Conservation (phyloP, 2,797 vertebrate genomes). For the Artibeus jamaicensis region DNA sequence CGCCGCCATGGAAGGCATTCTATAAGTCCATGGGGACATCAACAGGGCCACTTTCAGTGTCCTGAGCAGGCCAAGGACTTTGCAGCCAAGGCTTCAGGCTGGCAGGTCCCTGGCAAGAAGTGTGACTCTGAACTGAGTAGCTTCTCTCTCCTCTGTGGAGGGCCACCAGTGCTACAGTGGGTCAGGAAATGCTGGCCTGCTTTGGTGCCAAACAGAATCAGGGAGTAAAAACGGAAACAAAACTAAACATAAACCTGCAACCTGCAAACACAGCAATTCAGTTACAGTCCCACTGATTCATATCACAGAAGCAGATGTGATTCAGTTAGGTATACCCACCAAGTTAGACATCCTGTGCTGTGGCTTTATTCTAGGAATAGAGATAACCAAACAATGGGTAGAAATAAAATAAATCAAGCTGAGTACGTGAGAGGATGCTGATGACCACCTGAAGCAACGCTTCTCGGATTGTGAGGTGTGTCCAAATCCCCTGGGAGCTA, state of each 20-base stretch:
- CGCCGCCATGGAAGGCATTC: background rate
- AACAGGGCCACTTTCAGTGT: background rate
- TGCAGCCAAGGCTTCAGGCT: background rate
- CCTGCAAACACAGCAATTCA: background rate
- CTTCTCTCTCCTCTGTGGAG: background rate
- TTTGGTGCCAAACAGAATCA: background rate
- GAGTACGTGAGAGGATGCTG: no score
- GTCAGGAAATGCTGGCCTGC: background rate
- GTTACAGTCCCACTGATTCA: background rate
- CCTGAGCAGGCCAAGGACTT: background rate
- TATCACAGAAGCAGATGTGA: background rate
- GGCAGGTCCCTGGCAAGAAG: background rate
- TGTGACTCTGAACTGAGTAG: background rate
- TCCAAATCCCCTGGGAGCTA: background rate
- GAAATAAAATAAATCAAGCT: background rate
- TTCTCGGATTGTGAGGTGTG: background rate
- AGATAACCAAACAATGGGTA: background rate
- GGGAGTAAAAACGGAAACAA: background rate
- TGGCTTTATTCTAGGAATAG: slow-evolving; percentile 25
- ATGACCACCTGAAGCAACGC: background rate
- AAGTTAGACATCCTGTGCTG: no score
- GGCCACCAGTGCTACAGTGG: background rate
- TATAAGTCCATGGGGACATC: background rate
- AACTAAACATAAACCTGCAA: background rate
- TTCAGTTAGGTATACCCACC: background rate